These are phyloP conservation scores for Pygoscelis antarcticus DNA, from an alignment of 2,113 vertebrate genomes.

Conservation along the genomic window DNA sequence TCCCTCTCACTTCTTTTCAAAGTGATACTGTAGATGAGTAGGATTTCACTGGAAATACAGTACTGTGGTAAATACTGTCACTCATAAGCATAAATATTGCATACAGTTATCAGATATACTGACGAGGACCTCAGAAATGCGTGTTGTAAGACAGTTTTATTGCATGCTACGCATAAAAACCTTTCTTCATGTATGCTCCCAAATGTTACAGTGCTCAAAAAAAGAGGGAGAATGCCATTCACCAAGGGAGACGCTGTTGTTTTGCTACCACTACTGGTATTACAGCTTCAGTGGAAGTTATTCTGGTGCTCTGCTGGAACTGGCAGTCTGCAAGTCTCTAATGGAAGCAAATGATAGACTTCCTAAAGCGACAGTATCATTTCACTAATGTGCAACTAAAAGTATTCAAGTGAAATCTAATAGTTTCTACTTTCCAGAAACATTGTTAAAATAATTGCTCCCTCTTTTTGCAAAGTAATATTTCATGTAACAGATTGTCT, in stretches of 20 bases:
- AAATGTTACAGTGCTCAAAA: neutral
- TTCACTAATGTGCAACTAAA: constrained; percentile 58
- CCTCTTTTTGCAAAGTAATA: constrained; percentile 38
- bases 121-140: neutral
- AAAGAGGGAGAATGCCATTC: neutral
- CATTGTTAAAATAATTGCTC: constrained; percentile 68
- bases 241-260: neutral
- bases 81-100: neutral
- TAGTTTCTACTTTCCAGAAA: constrained; percentile 49
- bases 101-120: neutral
- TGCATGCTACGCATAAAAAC: neutral
- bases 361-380: constrained; percentile 44
- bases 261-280: neutral
- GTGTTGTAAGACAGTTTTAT: neutral
- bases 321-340: constrained; percentile 4
- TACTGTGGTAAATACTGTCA: neutral
- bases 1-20: neutral
- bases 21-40: neutral
- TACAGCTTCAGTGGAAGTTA: neutral
- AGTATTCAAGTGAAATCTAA: constrained; percentile 65
- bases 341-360: constrained; percentile 62
- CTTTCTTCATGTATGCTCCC: neutral
- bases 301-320: neutral
- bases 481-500: constrained; percentile 16
- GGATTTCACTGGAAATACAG: neutral